phyloP scores from a whole-genome alignment of 2,888 invertebrate species.

The Lasioglossum marginatum region DNA sequence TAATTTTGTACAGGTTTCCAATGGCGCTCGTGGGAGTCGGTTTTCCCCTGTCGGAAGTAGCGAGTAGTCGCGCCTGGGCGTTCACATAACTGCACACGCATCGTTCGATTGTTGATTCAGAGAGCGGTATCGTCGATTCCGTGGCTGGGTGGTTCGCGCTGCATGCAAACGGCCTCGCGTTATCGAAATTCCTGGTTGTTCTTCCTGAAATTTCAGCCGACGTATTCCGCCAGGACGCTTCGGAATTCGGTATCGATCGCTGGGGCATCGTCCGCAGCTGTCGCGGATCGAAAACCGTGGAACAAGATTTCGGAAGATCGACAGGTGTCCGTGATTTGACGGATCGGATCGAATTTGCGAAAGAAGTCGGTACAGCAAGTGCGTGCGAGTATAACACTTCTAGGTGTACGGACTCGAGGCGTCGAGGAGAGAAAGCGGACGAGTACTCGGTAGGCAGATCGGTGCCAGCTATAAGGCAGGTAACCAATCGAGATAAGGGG shows the following conservation, averaged over 20 bases:
- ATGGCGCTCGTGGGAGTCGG: slow-evolving; percentile 1
- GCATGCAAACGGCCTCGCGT: slow-evolving; percentile 54
- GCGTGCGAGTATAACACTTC: slow-evolving; percentile 20
- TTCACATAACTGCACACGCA: slow-evolving; percentile 59
- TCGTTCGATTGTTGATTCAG: slow-evolving; percentile 62
- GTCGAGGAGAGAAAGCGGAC: slow-evolving; percentile 75
- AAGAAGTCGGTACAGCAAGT: slow-evolving; percentile 38
- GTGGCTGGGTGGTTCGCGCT: slow-evolving; percentile 49
- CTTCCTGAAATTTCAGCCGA: slow-evolving; percentile 26
- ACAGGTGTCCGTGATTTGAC: slow-evolving; percentile 16
- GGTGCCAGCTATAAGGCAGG: slow-evolving; percentile 69
- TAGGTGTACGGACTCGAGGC: slow-evolving; percentile 63
- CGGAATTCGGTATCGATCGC: slow-evolving; percentile 6
- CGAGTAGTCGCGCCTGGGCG: slow-evolving; percentile 7
- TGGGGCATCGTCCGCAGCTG: not conserved
- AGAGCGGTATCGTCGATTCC: slow-evolving; percentile 57
- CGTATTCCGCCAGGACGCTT: not conserved
- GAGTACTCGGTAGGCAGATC: slow-evolving; percentile 74
- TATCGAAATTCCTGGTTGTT: slow-evolving; percentile 44
- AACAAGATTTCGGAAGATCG: slow-evolving; percentile 14
- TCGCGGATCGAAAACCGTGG: not conserved
- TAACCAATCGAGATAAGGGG: slow-evolving; percentile 58
- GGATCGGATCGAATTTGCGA: not conserved
- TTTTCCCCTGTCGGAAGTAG: slow-evolving; percentile 34
- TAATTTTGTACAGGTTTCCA: not conserved